Percentiles rank a stretch among this genome's conserved stretches.
phyloP scores from a whole-genome alignment of 2,113 vertebrate genomes.

The Onychostoma macrolepis region DNA sequence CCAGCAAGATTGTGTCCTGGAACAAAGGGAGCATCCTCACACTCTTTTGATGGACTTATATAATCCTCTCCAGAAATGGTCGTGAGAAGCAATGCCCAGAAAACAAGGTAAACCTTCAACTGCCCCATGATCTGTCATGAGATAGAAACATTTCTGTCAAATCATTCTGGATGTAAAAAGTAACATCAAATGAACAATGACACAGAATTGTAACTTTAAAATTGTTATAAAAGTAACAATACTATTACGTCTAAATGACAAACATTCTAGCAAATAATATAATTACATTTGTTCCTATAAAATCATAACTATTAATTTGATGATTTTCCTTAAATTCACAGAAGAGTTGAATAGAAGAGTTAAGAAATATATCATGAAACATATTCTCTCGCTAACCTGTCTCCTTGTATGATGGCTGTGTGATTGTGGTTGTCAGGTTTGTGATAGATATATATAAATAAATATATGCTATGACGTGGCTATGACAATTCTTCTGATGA shows the following conservation, averaged over 20 bases:
- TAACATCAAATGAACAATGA: background rate
- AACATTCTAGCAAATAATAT: background rate
- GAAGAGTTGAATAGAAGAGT: background rate
- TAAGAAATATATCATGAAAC: background rate
- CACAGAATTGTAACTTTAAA: background rate
- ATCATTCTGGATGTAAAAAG: background rate
- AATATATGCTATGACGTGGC: background rate
- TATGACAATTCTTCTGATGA: background rate
- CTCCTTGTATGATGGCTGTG: background rate
- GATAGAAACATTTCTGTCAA: background rate
- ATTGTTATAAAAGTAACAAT: background rate
- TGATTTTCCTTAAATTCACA: background rate
- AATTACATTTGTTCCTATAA: background rate
- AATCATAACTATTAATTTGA: background rate
- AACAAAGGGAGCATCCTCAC: slow-evolving; percentile 40
- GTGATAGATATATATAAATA: background rate
- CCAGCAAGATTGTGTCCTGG: slow-evolving; percentile 63
- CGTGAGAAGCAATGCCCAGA: background rate
- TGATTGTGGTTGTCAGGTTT: background rate
- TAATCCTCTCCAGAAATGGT: background rate
- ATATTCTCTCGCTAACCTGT: background rate
- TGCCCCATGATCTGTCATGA: slow-evolving; percentile 17
- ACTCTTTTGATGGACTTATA: slow-evolving; percentile 44
- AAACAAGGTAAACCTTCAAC: background rate
- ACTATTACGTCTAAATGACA: background rate